Conservation (phyloP, 2,888 invertebrate genomes). For the Dascillus cervinus region DNA sequence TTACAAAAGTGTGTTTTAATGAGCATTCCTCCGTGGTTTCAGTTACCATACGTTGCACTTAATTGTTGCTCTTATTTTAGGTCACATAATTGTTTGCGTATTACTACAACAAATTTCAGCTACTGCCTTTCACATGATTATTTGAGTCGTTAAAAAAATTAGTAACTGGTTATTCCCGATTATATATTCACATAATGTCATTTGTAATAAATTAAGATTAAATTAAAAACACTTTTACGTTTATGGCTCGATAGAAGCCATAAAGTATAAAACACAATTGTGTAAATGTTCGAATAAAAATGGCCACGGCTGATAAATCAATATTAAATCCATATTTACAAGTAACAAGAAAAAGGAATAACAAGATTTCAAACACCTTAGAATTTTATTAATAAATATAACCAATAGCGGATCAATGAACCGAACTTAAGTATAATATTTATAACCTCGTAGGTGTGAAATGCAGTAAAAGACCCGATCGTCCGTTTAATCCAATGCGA, state of each 20-base stretch:
- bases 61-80: no score
- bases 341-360: slow-evolving; percentile 22
- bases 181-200: no score
- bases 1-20: no score
- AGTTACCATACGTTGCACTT: no score
- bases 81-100: no score
- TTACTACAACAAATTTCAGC: no score
- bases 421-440: slow-evolving; percentile 15
- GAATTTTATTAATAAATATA: slow-evolving; percentile 13
- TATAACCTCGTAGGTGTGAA: slow-evolving; percentile 14
- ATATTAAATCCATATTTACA: slow-evolving; percentile 27
- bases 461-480: no score
- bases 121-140: no score
- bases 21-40: no score
- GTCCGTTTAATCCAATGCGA: slow-evolving; percentile 14
- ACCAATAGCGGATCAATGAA: slow-evolving; percentile 17
- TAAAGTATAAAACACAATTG: slow-evolving; percentile 10
- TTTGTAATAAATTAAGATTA: background rate
- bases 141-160: no score
- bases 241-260: slow-evolving; percentile 4
- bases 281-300: slow-evolving; percentile 8
- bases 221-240: slow-evolving; percentile 4
- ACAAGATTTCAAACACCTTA: slow-evolving; percentile 18
- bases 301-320: slow-evolving; percentile 20
- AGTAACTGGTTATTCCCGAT: no score